Evolutionary conservation across 2,113 vertebrate species (phyloP).

Genomic region (Melanotaenia duboulayi): DNA sequence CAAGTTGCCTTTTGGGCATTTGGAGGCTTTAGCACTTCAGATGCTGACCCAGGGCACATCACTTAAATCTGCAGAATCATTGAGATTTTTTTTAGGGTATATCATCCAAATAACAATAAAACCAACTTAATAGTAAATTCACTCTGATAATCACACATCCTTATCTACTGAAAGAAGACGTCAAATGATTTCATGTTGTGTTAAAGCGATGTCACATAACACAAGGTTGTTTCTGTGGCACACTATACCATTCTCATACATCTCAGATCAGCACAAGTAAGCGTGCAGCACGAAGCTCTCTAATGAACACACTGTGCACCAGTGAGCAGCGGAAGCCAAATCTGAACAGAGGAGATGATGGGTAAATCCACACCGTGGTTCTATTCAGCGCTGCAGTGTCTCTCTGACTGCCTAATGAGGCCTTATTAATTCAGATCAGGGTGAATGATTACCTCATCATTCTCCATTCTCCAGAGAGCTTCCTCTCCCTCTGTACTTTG

Average conservation of each 20-base stretch:
- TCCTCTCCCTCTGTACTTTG: conserved; percentile 51
- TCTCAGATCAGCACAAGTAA: conserved; percentile 35
- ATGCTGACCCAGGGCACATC: conserved; percentile 19
- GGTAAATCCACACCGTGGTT: conserved; percentile 60
- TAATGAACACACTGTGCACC: conserved; percentile 45
- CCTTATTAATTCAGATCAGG: conserved; percentile 83
- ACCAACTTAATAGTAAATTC: neutral
- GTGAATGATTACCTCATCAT: conserved; percentile 83
- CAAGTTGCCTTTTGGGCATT: conserved; percentile 37
- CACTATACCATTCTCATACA: conserved; percentile 26
- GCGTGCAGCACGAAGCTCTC: conserved; percentile 42
- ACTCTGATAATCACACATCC: conserved; percentile 5
- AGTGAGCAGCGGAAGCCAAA: conserved; percentile 52
- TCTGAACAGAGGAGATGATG: conserved; percentile 45
- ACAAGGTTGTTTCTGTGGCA: neutral
- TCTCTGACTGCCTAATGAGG: conserved; percentile 79
- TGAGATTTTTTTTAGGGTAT: neutral
- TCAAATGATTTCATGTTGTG: conserved; percentile 5
- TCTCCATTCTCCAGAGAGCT: conserved; percentile 74
- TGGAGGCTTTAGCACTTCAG: conserved; percentile 12
- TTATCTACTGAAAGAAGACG: conserved; percentile 16
- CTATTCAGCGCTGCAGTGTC: conserved; percentile 65
- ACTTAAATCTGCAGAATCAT: conserved; percentile 1
- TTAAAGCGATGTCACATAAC: conserved; percentile 15
- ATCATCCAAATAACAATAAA: neutral